Evolutionary conservation across 1,140 invertebrate genomes (phyloP).

Genomic region (Ericerus pela): DNA sequence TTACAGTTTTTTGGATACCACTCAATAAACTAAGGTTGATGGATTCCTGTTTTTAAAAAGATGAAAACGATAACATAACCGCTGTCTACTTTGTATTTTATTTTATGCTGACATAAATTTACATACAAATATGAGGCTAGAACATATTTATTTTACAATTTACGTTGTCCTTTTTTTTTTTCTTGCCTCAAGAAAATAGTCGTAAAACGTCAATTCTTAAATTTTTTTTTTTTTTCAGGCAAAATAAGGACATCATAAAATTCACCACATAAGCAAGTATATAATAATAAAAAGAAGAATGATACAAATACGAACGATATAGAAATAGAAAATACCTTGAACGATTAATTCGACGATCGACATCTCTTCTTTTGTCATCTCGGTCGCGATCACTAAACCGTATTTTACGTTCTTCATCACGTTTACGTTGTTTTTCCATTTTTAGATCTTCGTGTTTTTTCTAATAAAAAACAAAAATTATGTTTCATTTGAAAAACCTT

Average conservation of each 20-base stretch:
- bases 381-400: background rate
- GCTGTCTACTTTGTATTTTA: background rate
- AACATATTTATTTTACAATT: background rate
- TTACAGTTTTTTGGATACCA: background rate
- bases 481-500: too few species aligned
- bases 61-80: conserved; percentile 3
- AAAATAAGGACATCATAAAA: too few species aligned
- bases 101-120: background rate
- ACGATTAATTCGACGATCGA: background rate
- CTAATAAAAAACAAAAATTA: background rate
- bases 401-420: conserved; percentile 1
- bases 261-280: too few species aligned
- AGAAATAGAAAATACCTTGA: background rate
- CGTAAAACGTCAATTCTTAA: background rate
- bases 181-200: background rate
- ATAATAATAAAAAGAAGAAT: background rate
- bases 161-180: background rate
- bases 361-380: conserved; percentile 2
- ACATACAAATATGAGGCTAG: background rate
- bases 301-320: too few species aligned
- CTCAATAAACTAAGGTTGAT: background rate
- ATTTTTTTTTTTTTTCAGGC: too few species aligned
- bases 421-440: background rate
- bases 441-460: conserved; percentile 6
- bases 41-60: conserved; percentile 6